phyloP scores from a whole-genome alignment of 2,888 invertebrate species.

The Micoletzkya japonica region DNA sequence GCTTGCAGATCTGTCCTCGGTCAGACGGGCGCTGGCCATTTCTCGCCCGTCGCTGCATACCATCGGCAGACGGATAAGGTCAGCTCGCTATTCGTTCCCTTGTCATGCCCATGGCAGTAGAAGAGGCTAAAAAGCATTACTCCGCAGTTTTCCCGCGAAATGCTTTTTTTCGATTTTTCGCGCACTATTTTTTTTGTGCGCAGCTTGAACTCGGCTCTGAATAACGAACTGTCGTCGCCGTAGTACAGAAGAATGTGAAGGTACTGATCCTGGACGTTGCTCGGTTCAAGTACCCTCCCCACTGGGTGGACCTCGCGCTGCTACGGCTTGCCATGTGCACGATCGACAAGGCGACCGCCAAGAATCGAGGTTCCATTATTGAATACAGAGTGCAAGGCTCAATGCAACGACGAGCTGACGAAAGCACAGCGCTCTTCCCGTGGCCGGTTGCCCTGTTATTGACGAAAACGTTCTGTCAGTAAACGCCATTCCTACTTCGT shows the following conservation, averaged over 20 bases:
- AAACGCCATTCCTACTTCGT: too few species aligned
- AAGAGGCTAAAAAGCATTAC: neutral
- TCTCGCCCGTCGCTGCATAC: conserved; percentile 65
- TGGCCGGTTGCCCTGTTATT: too few species aligned
- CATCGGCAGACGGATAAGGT: conserved; percentile 59
- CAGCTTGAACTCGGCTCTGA: neutral
- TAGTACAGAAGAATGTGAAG: neutral
- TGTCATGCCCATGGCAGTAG: too few species aligned
- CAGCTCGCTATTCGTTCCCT: too few species aligned
- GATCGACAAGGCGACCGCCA: conserved; percentile 57
- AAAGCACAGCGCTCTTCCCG: too few species aligned
- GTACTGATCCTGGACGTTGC: conserved; percentile 66
- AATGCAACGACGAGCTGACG: neutral
- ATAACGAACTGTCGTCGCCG: neutral
- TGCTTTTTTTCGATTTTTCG: neutral
- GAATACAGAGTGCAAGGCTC: neutral
- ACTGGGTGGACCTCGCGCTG: conserved; percentile 63
- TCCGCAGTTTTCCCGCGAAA: neutral
- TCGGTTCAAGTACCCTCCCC: conserved; percentile 66
- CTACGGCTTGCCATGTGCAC: conserved; percentile 64
- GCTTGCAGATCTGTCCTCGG: conserved; percentile 59
- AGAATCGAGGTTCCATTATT: conserved; percentile 35
- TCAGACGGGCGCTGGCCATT: conserved; percentile 66
- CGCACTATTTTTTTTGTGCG: neutral
- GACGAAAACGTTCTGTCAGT: too few species aligned